A percentile compares a stretch with the other conserved stretches of the same genome.
Evolutionary conservation across 1,140 invertebrate species (phyloP).

Genomic region (Globodera ellingtonae): DNA sequence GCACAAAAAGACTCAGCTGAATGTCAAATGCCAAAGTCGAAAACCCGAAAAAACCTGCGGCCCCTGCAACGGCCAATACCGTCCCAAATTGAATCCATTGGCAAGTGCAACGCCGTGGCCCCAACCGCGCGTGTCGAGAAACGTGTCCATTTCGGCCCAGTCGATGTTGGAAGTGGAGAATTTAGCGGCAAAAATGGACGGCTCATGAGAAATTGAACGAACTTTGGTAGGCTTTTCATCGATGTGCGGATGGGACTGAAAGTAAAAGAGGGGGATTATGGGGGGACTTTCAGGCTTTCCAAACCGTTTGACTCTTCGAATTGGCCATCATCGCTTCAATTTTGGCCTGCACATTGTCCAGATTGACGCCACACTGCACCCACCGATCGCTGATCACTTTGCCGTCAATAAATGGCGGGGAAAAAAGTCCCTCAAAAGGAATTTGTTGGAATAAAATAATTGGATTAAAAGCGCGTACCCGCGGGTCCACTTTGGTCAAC

Average conservation of each 20-base stretch:
- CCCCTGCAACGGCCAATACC: constrained; percentile 40
- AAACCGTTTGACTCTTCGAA: neutral
- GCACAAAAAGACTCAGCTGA: constrained; percentile 40
- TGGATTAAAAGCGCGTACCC: neutral
- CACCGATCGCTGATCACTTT: constrained; percentile 28
- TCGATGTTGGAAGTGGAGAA: constrained; percentile 32
- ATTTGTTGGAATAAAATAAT: neutral
- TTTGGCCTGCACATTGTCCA: constrained; percentile 6
- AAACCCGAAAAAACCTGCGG: constrained; percentile 34
- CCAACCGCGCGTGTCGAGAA: constrained; percentile 34
- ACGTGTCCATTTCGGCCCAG: constrained; percentile 29
- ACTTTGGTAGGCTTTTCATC: neutral
- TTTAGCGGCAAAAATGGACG: constrained; percentile 20
- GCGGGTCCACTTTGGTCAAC: constrained; percentile 17
- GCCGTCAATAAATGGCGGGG: constrained; percentile 27
- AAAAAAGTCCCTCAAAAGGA: constrained; percentile 25
- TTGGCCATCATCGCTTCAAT: neutral
- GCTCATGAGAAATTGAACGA: neutral
- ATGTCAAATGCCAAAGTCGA: neutral
- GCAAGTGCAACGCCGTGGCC: constrained; percentile 33
- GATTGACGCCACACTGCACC: constrained; percentile 41
- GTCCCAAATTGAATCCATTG: constrained; percentile 43
- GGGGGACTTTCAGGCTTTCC: neutral
- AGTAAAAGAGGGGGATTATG: neutral
- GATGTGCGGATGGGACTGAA: too few relatives aligned